A percentile compares a stretch with the other conserved stretches of the same genome.
Evolutionary conservation across 1,140 invertebrate species (phyloP).

Genomic region (Brachionus paranguensis): DNA sequence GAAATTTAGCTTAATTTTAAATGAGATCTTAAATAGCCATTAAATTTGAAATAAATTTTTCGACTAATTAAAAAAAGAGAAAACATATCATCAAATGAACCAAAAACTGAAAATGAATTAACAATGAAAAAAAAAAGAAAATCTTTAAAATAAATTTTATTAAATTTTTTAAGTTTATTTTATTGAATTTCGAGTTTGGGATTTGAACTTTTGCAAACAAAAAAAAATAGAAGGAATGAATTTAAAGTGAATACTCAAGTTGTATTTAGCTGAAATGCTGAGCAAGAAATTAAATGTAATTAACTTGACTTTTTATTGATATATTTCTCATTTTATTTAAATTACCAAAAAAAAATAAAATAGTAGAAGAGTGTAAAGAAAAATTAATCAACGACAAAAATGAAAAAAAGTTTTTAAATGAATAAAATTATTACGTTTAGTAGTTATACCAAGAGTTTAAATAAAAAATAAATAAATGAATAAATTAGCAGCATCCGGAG

Average conservation of each 20-base stretch:
- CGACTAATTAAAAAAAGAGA: too few relatives aligned
- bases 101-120: too few relatives aligned
- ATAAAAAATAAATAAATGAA: background rate
- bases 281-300: background rate
- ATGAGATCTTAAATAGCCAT: too few relatives aligned
- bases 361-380: background rate
- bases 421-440: background rate
- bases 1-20: too few relatives aligned
- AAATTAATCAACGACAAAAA: background rate
- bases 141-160: background rate
- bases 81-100: too few relatives aligned
- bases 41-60: too few relatives aligned
- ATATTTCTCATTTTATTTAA: conserved; percentile 3
- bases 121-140: background rate
- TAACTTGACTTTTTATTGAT: background rate
- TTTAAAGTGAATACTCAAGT: background rate
- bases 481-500: conserved; percentile 29
- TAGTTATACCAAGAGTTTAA: background rate
- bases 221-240: background rate
- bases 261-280: background rate
- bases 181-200: too few relatives aligned
- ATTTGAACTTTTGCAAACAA: background rate
- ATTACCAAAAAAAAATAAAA: background rate
- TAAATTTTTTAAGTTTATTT: background rate
- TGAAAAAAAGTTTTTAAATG: background rate